Evolutionary conservation across 2,888 invertebrate species (phyloP), one percentile per base, ranked within the genome.

Genomic region (Andricus quercusramuli): DNA sequence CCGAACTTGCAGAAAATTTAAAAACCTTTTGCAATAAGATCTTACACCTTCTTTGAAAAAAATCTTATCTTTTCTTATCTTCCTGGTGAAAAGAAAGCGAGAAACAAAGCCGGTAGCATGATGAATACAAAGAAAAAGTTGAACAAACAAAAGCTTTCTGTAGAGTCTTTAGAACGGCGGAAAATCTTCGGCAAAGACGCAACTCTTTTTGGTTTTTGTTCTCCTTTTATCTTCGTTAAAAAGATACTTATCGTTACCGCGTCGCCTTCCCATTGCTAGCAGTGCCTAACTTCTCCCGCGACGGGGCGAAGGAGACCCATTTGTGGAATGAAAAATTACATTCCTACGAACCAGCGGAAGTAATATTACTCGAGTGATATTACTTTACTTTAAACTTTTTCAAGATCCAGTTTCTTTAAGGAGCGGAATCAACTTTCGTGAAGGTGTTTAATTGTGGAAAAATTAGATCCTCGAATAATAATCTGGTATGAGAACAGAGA

Each of bases 301-400:
- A 51, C 70, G 51, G 70, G 70, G 32, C 70, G 56, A 59, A 51
- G 13, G 74, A 37, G 74, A 56, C 56, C 74, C 74, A 74, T 74
- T 74, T 74, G 74, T n/a, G 56, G 32, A 74, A 74, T 74, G 74
- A 74, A 74, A 74, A 74, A 74, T 74, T 74, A 32, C 74, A 56
- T 59, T 74, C 51, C n/a, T 74, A 32, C 74, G 6, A 74, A 32
- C 56, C 51, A 37, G 51, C 32, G n/a, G 37, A 74, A 74, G 74
- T 74, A 74, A 74, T 74, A 74, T 37, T 32, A 51, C 70, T 74
- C 25, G 44, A 70, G 68, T 70, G 13, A 22, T 59, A 59, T 59
- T 64, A 51, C 70, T 74, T 74, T 37, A 56, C 13, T 37, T 59
- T 37, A 22, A 56, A 13, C 56, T 74, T 56, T n/a, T 51, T 8